These are phyloP conservation scores for Sylvilagus bachmani DNA, from an alignment of 2,113 vertebrate species.

Conservation along the genomic window DNA sequence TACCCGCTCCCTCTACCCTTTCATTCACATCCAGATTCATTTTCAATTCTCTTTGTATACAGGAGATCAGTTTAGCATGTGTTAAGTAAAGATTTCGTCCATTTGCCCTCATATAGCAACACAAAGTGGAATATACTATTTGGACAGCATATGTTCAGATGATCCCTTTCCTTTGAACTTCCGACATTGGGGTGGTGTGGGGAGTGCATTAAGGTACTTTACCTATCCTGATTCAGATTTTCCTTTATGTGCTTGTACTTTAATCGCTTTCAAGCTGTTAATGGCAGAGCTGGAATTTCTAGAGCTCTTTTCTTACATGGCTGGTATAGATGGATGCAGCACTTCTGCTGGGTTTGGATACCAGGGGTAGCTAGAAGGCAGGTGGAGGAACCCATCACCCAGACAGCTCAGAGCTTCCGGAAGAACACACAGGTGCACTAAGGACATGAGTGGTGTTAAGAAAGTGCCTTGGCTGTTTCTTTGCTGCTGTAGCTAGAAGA, in stretches of 20 bases:
- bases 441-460: neutral
- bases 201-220: conserved; percentile 14
- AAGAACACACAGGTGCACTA: neutral
- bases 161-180: neutral
- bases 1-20: too few relatives aligned
- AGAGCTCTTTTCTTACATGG: conserved; percentile 19
- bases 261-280: conserved; percentile 31
- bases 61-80: too few relatives aligned
- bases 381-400: neutral
- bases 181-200: neutral
- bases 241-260: conserved; percentile 4
- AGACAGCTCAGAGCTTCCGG: neutral
- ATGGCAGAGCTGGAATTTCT: conserved; percentile 31
- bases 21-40: too few relatives aligned
- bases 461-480: neutral
- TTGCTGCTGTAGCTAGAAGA: neutral
- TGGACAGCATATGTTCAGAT: neutral
- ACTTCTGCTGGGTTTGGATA: neutral
- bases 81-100: too few relatives aligned
- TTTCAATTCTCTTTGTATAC: too few relatives aligned
- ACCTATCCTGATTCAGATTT: neutral
- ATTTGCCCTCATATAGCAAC: too few relatives aligned
- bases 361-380: neutral
- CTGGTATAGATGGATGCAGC: neutral
- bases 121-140: too few relatives aligned